phyloP scores from a whole-genome alignment of 2,888 invertebrate genomes.

The Hemithea aestivaria region DNA sequence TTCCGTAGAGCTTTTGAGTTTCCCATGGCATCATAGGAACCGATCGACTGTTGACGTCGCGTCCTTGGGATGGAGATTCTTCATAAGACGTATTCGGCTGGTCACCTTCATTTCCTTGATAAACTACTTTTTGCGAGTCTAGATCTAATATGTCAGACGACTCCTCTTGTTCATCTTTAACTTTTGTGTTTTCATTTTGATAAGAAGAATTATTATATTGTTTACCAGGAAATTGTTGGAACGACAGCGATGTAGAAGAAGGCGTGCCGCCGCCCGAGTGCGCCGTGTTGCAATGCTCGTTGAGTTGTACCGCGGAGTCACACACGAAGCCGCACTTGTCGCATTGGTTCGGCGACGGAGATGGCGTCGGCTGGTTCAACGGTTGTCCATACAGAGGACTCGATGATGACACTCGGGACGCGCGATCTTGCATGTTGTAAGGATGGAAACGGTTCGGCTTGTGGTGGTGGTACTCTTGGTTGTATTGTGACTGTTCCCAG shows the following conservation, averaged over 20 bases:
- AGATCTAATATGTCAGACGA: conserved; percentile 91
- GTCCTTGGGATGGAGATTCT: conserved; percentile 54
- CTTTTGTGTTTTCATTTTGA: conserved; percentile 68
- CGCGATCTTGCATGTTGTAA: conserved; percentile 76
- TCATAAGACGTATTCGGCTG: conserved; percentile 60
- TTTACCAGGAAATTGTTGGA: conserved; percentile 74
- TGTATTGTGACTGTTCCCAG: conserved; percentile 72
- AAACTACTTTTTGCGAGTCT: conserved; percentile 94
- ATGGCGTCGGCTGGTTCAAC: conserved; percentile 83
- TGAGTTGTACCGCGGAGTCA: conserved; percentile 85
- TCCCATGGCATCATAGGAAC: conserved; percentile 82
- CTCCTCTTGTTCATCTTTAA: conserved; percentile 84
- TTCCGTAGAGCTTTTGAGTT: conserved; percentile 64
- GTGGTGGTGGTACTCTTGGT: conserved; percentile 69
- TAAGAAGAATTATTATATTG: conserved; percentile 67
- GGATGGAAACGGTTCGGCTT: conserved; percentile 71
- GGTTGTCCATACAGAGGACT: conserved; percentile 80
- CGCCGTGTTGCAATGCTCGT: conserved; percentile 85
- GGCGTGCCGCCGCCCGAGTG: conserved; percentile 76
- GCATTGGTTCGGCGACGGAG: conserved; percentile 86
- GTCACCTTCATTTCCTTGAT: conserved; percentile 80
- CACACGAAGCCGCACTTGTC: conserved; percentile 91
- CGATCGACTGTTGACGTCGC: conserved; percentile 71
- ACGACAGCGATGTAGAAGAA: conserved; percentile 66
- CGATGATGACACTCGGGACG: conserved; percentile 72